Conservation (phyloP, 1,140 invertebrate genomes). For the Megalopta genalis region DNA sequence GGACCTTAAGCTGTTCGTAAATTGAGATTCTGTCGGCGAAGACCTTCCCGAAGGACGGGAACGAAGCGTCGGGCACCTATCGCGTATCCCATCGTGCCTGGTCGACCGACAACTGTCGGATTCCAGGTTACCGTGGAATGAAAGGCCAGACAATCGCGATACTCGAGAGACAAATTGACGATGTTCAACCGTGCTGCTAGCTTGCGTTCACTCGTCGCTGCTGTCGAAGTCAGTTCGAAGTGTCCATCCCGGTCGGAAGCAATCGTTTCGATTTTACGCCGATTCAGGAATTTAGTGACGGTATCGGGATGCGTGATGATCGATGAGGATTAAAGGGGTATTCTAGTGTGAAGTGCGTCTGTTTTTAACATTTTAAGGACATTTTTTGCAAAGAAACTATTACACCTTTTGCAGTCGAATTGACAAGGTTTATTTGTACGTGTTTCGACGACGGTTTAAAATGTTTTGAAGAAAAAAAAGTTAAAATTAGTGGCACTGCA, state of each 20-base stretch:
- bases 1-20: background rate
- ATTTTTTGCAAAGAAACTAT: too few species aligned
- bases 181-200: background rate
- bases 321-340: constrained; percentile 26
- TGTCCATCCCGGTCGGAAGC: too few species aligned
- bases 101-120: background rate
- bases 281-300: constrained; percentile 29
- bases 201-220: background rate
- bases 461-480: too few species aligned
- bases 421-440: too few species aligned
- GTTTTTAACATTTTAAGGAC: too few species aligned
- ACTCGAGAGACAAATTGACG: constrained; percentile 13
- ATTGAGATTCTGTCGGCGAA: background rate
- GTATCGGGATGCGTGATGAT: constrained; percentile 10
- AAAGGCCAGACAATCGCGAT: constrained; percentile 12
- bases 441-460: too few species aligned
- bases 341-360: too few species aligned
- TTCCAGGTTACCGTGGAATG: constrained; percentile 11
- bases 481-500: too few species aligned
- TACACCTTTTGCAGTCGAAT: too few species aligned
- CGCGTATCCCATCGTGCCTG: constrained; percentile 3
- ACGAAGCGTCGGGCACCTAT: background rate
- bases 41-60: background rate
- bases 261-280: constrained; percentile 24
- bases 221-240: background rate